These are phyloP conservation scores for Hemistola chrysoprasaria DNA, from an alignment of 2,888 invertebrate species.

Conservation along the genomic window DNA sequence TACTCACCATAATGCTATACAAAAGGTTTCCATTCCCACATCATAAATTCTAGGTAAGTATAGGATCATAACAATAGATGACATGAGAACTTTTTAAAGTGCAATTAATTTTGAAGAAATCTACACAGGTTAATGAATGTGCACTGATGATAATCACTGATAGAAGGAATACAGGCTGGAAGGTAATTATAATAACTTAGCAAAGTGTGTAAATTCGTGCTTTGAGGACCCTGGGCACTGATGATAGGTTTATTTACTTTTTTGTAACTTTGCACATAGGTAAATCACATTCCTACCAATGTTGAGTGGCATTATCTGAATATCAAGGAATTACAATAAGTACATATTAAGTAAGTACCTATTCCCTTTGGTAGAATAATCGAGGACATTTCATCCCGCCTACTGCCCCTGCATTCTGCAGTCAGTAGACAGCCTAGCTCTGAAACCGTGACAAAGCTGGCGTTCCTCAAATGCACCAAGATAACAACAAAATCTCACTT, in stretches of 20 bases:
- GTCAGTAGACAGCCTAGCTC: slow-evolving; percentile 35
- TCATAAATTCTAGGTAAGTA: slow-evolving; percentile 25
- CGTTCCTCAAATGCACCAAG: slow-evolving; percentile 7
- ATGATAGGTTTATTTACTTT: no score
- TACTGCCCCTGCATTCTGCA: slow-evolving; percentile 41
- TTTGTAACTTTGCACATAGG: no score
- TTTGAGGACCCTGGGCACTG: no score
- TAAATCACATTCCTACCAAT: not conserved
- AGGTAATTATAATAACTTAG: no score
- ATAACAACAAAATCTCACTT: slow-evolving; percentile 33
- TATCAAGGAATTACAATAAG: no score
- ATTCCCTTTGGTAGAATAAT: not conserved
- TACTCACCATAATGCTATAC: slow-evolving; percentile 26
- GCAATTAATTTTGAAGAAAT: no score
- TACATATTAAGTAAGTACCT: no score
- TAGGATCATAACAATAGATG: slow-evolving; percentile 21
- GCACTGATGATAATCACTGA: no score
- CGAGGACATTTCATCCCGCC: slow-evolving; percentile 43
- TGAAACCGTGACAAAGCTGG: slow-evolving; percentile 47
- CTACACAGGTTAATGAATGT: no score
- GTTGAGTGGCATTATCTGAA: slow-evolving; percentile 1
- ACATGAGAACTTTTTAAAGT: not conserved
- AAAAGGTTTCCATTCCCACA: slow-evolving; percentile 50
- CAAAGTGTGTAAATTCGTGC: no score
- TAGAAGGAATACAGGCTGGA: no score